Evolutionary conservation across 2,888 invertebrate species (phyloP), one percentile per base, ranked within the genome.

Genomic region (Colletes collaris): DNA sequence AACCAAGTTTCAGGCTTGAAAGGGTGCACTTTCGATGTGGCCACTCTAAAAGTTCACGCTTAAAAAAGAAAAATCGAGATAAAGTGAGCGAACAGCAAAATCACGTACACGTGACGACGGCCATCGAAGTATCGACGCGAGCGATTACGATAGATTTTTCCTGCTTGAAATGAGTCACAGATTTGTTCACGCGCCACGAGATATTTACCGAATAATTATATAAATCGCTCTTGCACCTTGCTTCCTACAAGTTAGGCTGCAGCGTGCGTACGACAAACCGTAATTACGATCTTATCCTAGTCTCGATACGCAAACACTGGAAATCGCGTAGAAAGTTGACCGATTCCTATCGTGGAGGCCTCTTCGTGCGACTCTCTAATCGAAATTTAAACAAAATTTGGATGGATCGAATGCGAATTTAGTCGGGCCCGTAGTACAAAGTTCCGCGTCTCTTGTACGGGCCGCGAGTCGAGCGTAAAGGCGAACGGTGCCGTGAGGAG

Each of bases 381-480:
- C 27, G 27, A 27, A 27, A 27, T 27, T 27, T 27, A 27, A 27
- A 27, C 27, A 27, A 27, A 27, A 27, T 27, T 27, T 27, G 27
- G 27, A 27, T 27, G 27, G 27, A 27, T 27, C 27, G 27, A 27
- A 27, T 27, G 27, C 8, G 44, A 0, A 46, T 58, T 27, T 13
- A 46, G 46, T 46, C 44, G 49, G 62, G 59, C 44, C 58, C 46
- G 53, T 50, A 40, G 19, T 19, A 37, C 49, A 27, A 11, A 40
- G 35, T 46, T 68, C 62, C 52, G 50, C 35, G 16, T 37, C 52
- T 62, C 63, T 27, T 44, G 56, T 52, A 46, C 69, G 65, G 63
- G 44, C 7, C 60, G 62, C 56, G 84, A 66, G 58, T 60, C 60
- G 79, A 70, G 79, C 85, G 79, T 71, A 70, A 66, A 64, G 60